Evolutionary conservation across 2,888 invertebrate genomes (phyloP).

Genomic region (Mallateleia sp.): DNA sequence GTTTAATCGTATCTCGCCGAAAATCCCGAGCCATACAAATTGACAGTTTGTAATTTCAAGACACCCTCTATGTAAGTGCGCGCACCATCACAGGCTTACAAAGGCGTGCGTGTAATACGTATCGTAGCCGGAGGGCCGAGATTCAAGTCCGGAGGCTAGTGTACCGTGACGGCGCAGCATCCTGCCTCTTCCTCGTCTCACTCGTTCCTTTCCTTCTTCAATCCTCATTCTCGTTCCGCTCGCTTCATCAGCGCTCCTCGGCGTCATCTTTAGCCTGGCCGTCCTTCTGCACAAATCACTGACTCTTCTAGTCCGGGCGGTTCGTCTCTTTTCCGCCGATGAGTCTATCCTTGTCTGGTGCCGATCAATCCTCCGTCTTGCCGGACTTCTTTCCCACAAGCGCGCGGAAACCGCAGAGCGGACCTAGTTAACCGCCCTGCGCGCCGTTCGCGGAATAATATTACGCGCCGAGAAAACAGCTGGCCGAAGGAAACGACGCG

Average conservation of each 20-base stretch:
- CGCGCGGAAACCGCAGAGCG: constrained; percentile 78
- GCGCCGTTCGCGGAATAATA: constrained; percentile 78
- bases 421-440: constrained; percentile 77
- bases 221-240: constrained; percentile 74
- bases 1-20: neutral
- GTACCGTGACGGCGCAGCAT: constrained; percentile 88
- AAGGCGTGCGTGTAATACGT: constrained; percentile 53
- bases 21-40: constrained; percentile 12
- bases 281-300: constrained; percentile 74
- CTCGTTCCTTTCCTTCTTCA: constrained; percentile 65
- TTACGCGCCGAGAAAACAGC: constrained; percentile 60
- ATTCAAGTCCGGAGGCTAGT: constrained; percentile 84
- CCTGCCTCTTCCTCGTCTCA: constrained; percentile 84
- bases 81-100: constrained; percentile 36
- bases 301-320: constrained; percentile 65
- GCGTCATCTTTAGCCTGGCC: constrained; percentile 64
- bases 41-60: constrained; percentile 70
- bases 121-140: constrained; percentile 84
- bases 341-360: too few species aligned
- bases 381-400: constrained; percentile 69
- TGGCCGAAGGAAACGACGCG: constrained; percentile 20
- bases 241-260: constrained; percentile 75
- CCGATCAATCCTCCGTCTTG: constrained; percentile 42
- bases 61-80: constrained; percentile 70
- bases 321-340: constrained; percentile 59